A percentile compares a stretch with the other conserved stretches of the same genome.
phyloP scores from a whole-genome alignment of 2,888 invertebrate species.

The Drosophila yooni region DNA sequence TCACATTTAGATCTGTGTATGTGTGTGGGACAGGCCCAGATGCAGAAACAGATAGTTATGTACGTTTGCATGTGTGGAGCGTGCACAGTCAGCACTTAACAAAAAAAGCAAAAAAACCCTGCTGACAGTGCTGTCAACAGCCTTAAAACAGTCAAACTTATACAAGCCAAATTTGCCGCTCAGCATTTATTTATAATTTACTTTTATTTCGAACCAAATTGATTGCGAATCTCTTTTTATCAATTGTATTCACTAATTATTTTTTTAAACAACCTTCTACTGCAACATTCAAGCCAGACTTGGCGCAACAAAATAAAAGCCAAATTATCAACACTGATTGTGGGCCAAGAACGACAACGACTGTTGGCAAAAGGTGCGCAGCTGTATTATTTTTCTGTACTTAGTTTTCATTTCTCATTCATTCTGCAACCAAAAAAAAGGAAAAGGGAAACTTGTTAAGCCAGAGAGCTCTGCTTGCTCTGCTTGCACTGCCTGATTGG shows the following conservation, averaged over 20 bases:
- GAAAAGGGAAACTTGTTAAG: slow-evolving; percentile 48
- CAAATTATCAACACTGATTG: slow-evolving; percentile 2
- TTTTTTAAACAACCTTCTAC: neutral
- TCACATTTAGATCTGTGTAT: neutral
- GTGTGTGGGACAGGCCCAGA: slow-evolving; percentile 34
- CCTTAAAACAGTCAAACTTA: neutral
- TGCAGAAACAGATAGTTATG: slow-evolving; percentile 31
- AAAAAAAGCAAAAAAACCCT: slow-evolving; percentile 12
- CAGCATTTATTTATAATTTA: neutral
- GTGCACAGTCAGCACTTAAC: slow-evolving; percentile 13
- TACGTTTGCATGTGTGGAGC: neutral
- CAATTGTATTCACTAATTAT: neutral
- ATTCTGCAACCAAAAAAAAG: slow-evolving; percentile 17
- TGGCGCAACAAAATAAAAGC: neutral
- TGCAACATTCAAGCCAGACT: neutral
- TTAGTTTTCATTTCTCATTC: slow-evolving; percentile 49
- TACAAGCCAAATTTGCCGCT: neutral
- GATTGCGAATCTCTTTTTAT: neutral
- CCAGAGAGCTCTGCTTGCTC: slow-evolving; percentile 15
- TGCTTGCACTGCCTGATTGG: slow-evolving; percentile 21
- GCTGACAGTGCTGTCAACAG: slow-evolving; percentile 13
- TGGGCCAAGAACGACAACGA: slow-evolving; percentile 10
- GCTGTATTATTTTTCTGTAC: slow-evolving; percentile 27
- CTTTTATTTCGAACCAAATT: neutral
- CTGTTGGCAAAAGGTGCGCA: slow-evolving; percentile 20